A percentile compares a stretch with the other conserved stretches of the same genome.
phyloP scores from a whole-genome alignment of 2,113 vertebrate genomes.

The Hemiscyllium ocellatum region DNA sequence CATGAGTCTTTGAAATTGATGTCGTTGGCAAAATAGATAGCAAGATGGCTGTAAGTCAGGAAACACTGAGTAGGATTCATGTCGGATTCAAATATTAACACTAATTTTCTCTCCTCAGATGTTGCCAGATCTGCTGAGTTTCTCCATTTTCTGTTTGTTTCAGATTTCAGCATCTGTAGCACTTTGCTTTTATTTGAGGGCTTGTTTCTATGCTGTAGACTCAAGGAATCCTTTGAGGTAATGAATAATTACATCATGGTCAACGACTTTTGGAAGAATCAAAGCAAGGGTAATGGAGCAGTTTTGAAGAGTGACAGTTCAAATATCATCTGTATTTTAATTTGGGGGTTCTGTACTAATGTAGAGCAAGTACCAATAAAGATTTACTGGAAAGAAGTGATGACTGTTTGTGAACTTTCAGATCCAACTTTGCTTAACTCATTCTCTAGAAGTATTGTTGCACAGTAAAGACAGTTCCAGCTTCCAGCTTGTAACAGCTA shows the following conservation, averaged over 20 bases:
- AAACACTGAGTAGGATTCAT: background rate
- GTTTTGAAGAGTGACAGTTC: background rate
- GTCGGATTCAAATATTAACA: too few relatives aligned
- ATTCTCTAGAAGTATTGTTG: background rate
- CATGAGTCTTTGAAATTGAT: too few relatives aligned
- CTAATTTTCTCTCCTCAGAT: too few relatives aligned
- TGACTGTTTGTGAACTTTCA: background rate
- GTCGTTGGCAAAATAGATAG: background rate
- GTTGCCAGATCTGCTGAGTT: too few relatives aligned
- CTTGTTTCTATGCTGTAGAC: background rate
- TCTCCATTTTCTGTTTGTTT: too few relatives aligned
- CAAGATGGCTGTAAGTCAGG: background rate
- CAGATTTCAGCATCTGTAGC: too few relatives aligned
- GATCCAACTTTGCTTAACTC: background rate
- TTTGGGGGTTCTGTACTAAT: background rate
- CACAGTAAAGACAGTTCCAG: conserved; percentile 39
- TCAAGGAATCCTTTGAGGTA: background rate
- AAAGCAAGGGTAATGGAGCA: background rate
- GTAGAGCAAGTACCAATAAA: background rate
- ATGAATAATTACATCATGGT: background rate
- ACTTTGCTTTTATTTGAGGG: background rate
- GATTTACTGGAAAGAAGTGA: background rate
- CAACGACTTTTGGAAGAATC: background rate
- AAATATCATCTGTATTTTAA: background rate
- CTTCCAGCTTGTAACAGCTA: conserved; percentile 46